Percentiles rank a stretch among this genome's conserved stretches.
Conservation (phyloP, 2,113 vertebrate genomes). For the Gobius niger region DNA sequence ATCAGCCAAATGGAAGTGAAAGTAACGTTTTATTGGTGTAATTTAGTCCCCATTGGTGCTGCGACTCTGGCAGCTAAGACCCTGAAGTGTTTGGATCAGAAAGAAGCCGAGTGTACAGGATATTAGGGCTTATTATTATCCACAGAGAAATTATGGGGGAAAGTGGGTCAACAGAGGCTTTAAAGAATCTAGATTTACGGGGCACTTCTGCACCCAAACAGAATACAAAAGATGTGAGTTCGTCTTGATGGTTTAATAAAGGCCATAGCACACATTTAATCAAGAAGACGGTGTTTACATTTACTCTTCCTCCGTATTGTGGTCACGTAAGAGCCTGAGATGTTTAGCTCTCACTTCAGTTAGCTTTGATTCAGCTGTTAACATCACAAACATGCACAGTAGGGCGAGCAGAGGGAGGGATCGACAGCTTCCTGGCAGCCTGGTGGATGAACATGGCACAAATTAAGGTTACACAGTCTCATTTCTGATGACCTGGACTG, state of each 20-base stretch:
- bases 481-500: no score
- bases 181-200: not conserved
- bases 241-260: not conserved
- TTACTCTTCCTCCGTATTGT: no score
- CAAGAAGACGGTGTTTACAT: no score
- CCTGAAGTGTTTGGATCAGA: slow-evolving; percentile 41
- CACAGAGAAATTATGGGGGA: not conserved
- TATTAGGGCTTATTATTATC: slow-evolving; percentile 26
- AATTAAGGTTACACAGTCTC: no score
- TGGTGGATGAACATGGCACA: no score
- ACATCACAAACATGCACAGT: no score
- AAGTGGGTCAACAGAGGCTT: not conserved
- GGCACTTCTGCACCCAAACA: not conserved
- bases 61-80: slow-evolving; percentile 32
- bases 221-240: not conserved
- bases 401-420: no score
- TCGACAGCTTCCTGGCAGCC: no score
- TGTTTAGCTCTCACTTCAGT: no score
- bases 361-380: no score
- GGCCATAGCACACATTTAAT: no score
- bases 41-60: slow-evolving; percentile 40
- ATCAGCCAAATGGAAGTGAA: slow-evolving; percentile 36
- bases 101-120: slow-evolving; percentile 21
- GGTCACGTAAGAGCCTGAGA: no score
- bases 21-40: slow-evolving; percentile 27